Conservation (phyloP, 2,113 vertebrate genomes). For the Microcebus murinus region DNA sequence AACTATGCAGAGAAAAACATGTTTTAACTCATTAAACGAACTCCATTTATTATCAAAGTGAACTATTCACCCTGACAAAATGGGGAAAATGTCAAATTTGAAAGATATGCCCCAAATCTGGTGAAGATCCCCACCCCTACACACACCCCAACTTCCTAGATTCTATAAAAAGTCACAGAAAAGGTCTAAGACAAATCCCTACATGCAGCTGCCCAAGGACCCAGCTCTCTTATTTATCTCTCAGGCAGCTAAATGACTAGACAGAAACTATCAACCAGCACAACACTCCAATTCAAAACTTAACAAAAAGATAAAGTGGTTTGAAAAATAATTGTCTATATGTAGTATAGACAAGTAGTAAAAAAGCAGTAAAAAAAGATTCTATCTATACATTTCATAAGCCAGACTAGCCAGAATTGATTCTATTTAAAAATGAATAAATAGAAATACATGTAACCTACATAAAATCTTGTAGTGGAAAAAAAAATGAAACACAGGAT, state of each 20-base stretch:
- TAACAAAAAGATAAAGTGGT: not conserved
- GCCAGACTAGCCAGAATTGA: not conserved
- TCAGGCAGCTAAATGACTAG: not conserved
- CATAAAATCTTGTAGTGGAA: not conserved
- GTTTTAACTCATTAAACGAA: not conserved
- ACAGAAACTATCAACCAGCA: not conserved
- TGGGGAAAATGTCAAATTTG: not conserved
- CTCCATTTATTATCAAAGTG: not conserved
- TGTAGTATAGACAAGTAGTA: not conserved
- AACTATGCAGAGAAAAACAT: not conserved
- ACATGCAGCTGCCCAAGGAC: not conserved
- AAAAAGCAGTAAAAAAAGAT: not conserved
- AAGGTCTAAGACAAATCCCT: not conserved
- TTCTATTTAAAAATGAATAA: constrained; percentile 34
- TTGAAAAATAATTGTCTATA: not conserved
- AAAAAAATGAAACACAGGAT: not conserved
- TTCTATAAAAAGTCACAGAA: not conserved
- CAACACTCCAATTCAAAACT: not conserved
- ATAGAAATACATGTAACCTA: not conserved
- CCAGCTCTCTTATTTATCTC: not conserved
- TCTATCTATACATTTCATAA: not conserved
- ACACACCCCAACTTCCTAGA: not conserved
- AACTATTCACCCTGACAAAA: not conserved
- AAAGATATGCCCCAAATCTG: not conserved
- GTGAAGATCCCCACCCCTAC: not conserved